phyloP scores from a whole-genome alignment of 2,888 invertebrate species.

The Boloria selene region DNA sequence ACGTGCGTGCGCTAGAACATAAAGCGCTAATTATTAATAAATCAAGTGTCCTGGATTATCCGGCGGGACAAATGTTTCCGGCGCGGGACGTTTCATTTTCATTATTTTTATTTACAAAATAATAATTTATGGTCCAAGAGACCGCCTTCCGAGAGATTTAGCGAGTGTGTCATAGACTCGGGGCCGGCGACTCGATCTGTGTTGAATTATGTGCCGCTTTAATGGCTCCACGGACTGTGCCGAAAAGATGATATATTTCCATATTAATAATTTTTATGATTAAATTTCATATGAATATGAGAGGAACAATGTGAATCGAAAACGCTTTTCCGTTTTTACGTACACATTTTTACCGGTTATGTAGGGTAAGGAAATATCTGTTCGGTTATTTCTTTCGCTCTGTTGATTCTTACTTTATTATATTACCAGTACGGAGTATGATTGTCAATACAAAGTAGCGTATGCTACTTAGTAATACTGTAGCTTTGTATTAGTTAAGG shows the following conservation, averaged over 20 bases:
- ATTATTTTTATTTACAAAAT: constrained; percentile 80
- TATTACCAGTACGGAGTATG: background rate
- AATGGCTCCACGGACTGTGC: constrained; percentile 61
- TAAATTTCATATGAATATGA: constrained; percentile 58
- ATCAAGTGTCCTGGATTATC: constrained; percentile 75
- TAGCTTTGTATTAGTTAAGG: background rate
- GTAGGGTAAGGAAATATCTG: too few relatives aligned
- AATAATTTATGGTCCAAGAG: constrained; percentile 74
- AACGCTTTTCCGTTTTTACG: background rate
- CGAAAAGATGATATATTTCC: constrained; percentile 66
- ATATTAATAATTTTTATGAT: constrained; percentile 56
- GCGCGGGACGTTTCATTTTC: constrained; percentile 74
- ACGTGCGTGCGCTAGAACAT: constrained; percentile 9
- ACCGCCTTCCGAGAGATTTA: constrained; percentile 81
- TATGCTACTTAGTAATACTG: background rate
- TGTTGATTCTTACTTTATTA: background rate
- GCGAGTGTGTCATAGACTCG: constrained; percentile 78
- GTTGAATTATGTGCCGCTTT: constrained; percentile 75
- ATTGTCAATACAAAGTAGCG: background rate
- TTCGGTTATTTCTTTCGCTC: background rate
- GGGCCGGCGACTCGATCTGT: constrained; percentile 68
- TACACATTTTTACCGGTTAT: too few relatives aligned
- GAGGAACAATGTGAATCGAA: constrained; percentile 18
- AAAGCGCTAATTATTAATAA: constrained; percentile 76
- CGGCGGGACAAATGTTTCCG: constrained; percentile 80